Conservation (phyloP, 2,797 vertebrate species). For the Myotis daubentonii region DNA sequence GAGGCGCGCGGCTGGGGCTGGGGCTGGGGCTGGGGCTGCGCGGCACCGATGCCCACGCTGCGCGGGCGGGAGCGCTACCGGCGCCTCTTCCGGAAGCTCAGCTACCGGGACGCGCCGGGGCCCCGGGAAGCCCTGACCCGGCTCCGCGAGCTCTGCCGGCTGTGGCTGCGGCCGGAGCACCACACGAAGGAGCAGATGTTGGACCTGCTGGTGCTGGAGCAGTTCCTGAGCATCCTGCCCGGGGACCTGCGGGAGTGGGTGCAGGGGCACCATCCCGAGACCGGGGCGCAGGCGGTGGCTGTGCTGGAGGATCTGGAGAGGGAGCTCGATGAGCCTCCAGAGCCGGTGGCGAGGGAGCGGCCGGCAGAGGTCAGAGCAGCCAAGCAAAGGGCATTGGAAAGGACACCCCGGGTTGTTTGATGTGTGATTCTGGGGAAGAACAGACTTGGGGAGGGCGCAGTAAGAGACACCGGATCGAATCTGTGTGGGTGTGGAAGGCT, state of each 20-base stretch:
- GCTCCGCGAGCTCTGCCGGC: constrained; percentile 67
- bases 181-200: constrained; percentile 76
- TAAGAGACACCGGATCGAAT: background rate
- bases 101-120: constrained; percentile 60
- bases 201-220: constrained; percentile 1
- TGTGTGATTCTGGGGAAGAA: background rate
- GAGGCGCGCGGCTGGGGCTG: background rate
- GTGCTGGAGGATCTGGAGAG: constrained; percentile 57
- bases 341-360: constrained; percentile 21
- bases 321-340: constrained; percentile 45
- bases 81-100: constrained; percentile 70
- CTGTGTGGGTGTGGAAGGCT: background rate
- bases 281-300: constrained; percentile 45
- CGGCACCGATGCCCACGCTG: too few species aligned
- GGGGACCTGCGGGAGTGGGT: constrained; percentile 57
- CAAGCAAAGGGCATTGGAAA: background rate
- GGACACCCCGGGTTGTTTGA: background rate
- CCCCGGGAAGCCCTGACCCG: constrained; percentile 63
- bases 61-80: constrained; percentile 30
- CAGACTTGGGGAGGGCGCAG: background rate
- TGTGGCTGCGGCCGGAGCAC: constrained; percentile 69
- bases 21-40: background rate
- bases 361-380: background rate
- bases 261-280: constrained; percentile 56
- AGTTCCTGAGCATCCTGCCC: background rate